A percentile compares a stretch with the other conserved stretches of the same genome.
These are phyloP conservation scores for Agrotis exclamationis DNA, from an alignment of 2,888 invertebrate genomes.

Conservation along the genomic window DNA sequence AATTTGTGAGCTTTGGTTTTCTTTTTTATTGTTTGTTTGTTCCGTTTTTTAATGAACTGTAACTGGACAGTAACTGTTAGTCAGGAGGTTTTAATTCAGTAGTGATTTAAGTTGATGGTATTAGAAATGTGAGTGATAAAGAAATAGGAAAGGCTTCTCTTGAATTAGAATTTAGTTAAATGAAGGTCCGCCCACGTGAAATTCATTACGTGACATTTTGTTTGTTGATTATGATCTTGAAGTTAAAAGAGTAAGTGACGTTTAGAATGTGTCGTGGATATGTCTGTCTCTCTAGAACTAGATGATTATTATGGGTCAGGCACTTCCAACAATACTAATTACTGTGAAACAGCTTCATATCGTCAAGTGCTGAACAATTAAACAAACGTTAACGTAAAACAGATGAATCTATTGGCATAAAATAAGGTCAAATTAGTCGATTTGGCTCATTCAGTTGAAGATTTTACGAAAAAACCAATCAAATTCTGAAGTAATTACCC, in stretches of 20 bases:
- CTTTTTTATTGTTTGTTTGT: slow-evolving; percentile 4
- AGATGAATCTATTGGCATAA: too few species aligned
- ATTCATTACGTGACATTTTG: slow-evolving; percentile 9
- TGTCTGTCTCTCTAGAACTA: too few species aligned
- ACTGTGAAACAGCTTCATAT: too few species aligned
- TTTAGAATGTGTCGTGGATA: not conserved
- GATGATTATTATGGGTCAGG: not conserved
- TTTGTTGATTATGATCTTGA: slow-evolving; percentile 18
- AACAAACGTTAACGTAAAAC: too few species aligned
- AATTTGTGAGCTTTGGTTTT: slow-evolving; percentile 50
- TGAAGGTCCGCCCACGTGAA: slow-evolving; percentile 3
- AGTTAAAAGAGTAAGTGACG: not conserved
- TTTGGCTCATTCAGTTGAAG: not conserved
- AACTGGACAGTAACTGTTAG: slow-evolving; percentile 3
- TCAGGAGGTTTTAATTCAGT: slow-evolving; percentile 7
- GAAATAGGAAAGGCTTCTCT: not conserved
- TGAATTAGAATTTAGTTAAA: not conserved
- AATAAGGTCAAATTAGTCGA: too few species aligned
- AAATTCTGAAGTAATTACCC: not conserved
- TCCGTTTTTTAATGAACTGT: slow-evolving; percentile 34
- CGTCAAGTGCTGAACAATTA: too few species aligned
- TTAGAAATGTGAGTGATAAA: slow-evolving; percentile 1
- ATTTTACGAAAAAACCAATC: not conserved
- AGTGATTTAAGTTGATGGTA: not conserved
- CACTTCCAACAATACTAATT: not conserved